Percentiles rank a stretch among this genome's conserved stretches.
Evolutionary conservation across 2,113 vertebrate genomes (phyloP).

Genomic region (Cochlearius cochlearius): DNA sequence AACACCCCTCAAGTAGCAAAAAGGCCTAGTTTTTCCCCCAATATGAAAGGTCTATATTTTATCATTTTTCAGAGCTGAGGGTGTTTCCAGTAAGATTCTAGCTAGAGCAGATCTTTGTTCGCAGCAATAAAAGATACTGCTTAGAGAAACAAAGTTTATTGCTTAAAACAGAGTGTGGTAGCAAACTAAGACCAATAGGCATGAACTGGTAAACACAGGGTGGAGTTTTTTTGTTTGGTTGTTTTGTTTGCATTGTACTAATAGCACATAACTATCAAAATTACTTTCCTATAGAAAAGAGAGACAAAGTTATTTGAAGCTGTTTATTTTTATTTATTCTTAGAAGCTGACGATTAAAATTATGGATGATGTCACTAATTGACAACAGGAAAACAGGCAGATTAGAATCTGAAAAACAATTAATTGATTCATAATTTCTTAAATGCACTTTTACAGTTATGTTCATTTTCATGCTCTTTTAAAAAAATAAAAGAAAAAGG

Average conservation of each 20-base stretch:
- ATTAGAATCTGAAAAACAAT: background rate
- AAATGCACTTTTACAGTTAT: background rate
- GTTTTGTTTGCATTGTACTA: rapidly evolving
- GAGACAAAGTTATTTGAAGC: background rate
- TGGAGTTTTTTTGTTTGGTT: background rate
- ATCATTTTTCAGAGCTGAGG: background rate
- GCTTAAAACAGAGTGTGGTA: background rate
- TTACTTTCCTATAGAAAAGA: background rate
- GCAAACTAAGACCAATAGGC: background rate
- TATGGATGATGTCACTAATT: background rate
- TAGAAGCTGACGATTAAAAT: background rate
- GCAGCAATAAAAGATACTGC: background rate
- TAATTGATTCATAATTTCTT: background rate
- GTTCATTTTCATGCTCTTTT: background rate
- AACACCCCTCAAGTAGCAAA: rapidly evolving
- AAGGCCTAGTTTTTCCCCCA: rapidly evolving
- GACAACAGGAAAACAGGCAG: background rate
- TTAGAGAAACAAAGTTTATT: background rate
- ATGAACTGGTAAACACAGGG: background rate
- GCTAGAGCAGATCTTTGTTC: background rate
- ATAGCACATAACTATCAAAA: background rate
- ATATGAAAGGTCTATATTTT: background rate
- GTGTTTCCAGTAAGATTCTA: background rate
- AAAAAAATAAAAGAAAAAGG: background rate
- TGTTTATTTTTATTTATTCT: background rate